phyloP scores from a whole-genome alignment of 2,888 invertebrate species.

The Drosophila tanythrix region DNA sequence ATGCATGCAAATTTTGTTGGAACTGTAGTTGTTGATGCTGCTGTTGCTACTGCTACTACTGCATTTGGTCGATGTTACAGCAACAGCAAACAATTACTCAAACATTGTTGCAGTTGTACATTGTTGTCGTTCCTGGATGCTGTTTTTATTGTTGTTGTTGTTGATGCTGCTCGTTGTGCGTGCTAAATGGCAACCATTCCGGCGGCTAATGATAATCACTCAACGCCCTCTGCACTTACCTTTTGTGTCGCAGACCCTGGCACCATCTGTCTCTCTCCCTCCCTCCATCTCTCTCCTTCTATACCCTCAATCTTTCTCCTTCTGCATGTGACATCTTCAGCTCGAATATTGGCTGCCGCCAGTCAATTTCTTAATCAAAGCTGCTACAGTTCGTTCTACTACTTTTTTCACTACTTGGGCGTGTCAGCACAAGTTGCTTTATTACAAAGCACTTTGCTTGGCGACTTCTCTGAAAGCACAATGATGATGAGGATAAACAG shows the following conservation, averaged over 20 bases:
- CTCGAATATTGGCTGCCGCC: slow-evolving; percentile 8
- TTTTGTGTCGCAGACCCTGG: slow-evolving; percentile 6
- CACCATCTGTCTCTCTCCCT: background rate
- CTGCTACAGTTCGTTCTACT: slow-evolving; percentile 5
- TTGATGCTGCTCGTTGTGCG: slow-evolving; percentile 58
- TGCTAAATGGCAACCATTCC: slow-evolving; percentile 73
- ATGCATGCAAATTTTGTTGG: slow-evolving; percentile 73
- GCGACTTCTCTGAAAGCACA: background rate
- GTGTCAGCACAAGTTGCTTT: slow-evolving; percentile 32
- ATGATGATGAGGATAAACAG: background rate
- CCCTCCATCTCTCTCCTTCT: background rate
- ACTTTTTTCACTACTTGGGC: slow-evolving; percentile 10
- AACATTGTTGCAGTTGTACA: slow-evolving; percentile 70
- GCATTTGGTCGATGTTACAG: slow-evolving; percentile 44
- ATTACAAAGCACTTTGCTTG: slow-evolving; percentile 26
- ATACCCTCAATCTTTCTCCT: background rate
- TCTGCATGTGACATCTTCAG: background rate
- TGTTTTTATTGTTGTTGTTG: slow-evolving; percentile 15
- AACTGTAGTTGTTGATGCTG: slow-evolving; percentile 47
- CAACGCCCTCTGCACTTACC: slow-evolving; percentile 41
- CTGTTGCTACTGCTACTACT: slow-evolving; percentile 25
- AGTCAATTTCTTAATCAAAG: slow-evolving; percentile 58
- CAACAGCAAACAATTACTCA: slow-evolving; percentile 77
- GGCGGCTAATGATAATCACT: slow-evolving; percentile 78
- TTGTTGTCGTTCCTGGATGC: slow-evolving; percentile 6